Evolutionary conservation across 1,140 invertebrate species (phyloP), one percentile per base, ranked within the genome.

Genomic region (Aphidius ervi): DNA sequence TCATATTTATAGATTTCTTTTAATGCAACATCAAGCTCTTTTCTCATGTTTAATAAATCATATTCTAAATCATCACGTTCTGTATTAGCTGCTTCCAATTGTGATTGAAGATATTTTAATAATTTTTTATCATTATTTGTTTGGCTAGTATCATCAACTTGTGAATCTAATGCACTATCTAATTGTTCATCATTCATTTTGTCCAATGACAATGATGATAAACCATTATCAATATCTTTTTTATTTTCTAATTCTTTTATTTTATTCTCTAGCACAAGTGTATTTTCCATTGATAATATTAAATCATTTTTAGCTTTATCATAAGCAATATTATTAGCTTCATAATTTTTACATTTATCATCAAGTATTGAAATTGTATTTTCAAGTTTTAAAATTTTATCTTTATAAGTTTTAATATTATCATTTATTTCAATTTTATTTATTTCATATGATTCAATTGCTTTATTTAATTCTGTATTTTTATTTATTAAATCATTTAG

Each of bases 51-150:
- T 16, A 67, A 39, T 9, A 77, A 65, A 63, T 75, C 74, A 46
- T 73, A 74, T 9, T 78, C 70, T 37, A 80, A 56, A 47, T 76
- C 70, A 20, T 69, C 62, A 40, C 69, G 75, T 20, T 77, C 74
- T 5, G 63, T 53, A 31, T 57, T 64, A 1, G 53, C 58, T 5
- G 6, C 53, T 6, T 70, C 64, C 5, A 78, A 49, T 39, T 70
- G 65, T 31, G 71, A 61, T 6, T 65, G 63, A 3, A 79, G 56
- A 37, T 76, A 46, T 1, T 66, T 59, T 6, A 78, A 42, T 1
- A 69, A 49, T 7, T 69, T 43, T 40, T 61, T 63, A n/a, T 72
- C 65, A 5, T 67, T 63, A 23, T 66, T 62, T 55, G 67, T 41
- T 70, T 67, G n/a, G 52, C 58, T 0, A 68, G 20, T 0, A 68